These are phyloP conservation scores for Petaurus breviceps DNA, from an alignment of 2,113 vertebrate genomes.

Conservation along the genomic window DNA sequence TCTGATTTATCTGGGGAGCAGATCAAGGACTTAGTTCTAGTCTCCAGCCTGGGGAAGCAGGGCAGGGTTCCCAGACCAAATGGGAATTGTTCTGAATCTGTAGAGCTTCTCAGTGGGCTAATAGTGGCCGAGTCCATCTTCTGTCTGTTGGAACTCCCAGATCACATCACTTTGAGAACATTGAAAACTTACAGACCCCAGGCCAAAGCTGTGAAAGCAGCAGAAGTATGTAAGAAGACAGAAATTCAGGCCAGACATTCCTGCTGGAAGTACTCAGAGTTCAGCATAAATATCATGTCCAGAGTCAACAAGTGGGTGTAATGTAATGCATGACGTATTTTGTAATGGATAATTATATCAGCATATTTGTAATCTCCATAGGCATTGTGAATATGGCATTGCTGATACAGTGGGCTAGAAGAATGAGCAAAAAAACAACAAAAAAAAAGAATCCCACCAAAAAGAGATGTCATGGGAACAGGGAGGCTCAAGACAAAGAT, in stretches of 20 bases:
- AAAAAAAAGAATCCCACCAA: neutral
- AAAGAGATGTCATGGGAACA: neutral
- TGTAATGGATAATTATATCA: too few species aligned
- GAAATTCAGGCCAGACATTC: neutral
- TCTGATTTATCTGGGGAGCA: neutral
- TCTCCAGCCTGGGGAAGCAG: neutral
- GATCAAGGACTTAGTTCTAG: neutral
- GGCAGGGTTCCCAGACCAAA: neutral
- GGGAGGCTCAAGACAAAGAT: neutral
- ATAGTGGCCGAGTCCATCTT: neutral
- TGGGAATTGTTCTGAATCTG: neutral
- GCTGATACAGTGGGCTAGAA: too few species aligned
- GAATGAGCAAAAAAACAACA: neutral
- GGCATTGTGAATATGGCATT: too few species aligned
- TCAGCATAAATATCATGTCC: neutral
- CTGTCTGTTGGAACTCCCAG: neutral
- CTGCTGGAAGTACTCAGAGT: neutral
- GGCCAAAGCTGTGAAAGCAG: neutral
- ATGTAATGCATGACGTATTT: too few species aligned
- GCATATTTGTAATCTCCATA: too few species aligned
- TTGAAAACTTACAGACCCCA: neutral
- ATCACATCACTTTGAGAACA: neutral
- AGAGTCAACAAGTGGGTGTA: neutral
- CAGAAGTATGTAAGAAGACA: neutral
- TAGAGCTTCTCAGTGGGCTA: neutral